Evolutionary conservation across 2,797 vertebrate genomes (phyloP), one percentile per base, ranked within the genome.

Genomic region (Notoglanidium macrostoma): DNA sequence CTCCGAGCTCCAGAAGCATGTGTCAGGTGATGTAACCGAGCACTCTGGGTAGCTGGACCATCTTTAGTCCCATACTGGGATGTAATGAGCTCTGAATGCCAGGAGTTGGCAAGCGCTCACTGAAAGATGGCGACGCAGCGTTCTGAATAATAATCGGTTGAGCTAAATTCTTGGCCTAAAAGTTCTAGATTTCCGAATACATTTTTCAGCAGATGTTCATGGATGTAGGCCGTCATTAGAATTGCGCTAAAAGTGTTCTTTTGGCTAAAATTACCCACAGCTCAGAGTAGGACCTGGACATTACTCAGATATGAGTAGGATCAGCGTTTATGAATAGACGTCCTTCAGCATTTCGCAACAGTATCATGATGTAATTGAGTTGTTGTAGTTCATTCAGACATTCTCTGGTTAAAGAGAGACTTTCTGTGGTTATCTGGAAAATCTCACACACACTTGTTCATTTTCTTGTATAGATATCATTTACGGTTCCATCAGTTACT

Each of bases 1-100:
- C 32, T 72, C 67, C 8, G n/a, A 65, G 86, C 55, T 32, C 19
- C 79, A 51, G 79, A 87, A 54, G 35, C 80, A 67, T 82, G 59
- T 82, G 80, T 82, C 81, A 83, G 81, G n/a, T 83, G 79, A 44
- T 87, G 12, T 40, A 51, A 81, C 85, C 40, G 29, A 29, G 54
- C 68, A 19, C 40, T 82, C 55, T 63, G 40, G 68, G 55, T 63
- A 82, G 61, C 80, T 83, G 81, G 81, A 83, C 81, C 81, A 83
- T 83, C 81, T 83, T 67, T 83, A 68, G 17, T 51, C 23, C 19
- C 55, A 46, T 86, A 79, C 77, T 74, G 70, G n/a, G 79, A 51
- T 65, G 70, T 83, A 63, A 74, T 83, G 86, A 87, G 79, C 70
- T 76, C 70, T 63, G 44, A 76, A 83, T 59, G 67, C 68, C 68